Base-by-base conservation (phyloP, 1,140 invertebrate species). In the Rhagoletis zephyria region DNA sequence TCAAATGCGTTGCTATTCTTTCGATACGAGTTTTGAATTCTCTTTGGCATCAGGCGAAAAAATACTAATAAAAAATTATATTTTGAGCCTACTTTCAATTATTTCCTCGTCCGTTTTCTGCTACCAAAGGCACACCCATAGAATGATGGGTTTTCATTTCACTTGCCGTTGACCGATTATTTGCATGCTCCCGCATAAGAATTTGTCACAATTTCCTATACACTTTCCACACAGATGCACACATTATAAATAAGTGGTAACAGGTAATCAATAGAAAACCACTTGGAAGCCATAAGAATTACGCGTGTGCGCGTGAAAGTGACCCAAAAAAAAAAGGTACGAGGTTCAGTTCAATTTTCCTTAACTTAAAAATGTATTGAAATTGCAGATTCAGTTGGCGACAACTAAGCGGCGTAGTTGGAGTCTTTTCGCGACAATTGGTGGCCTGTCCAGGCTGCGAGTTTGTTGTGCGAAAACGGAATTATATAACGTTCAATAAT, bases 271-370 rank as follows among this genome's bases (percentile, higher is more conserved):
- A 81, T 81, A 81, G 30, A 51, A n/a, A 81, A 56, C 48, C 59
- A 56, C 74, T 81, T 19, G 51, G 74, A 81, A 81, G 74, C 74
- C 74, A 81, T 81, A 81, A 6, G 30, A n/a, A 81, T 56, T 59
- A 19, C 45, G 14, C 42, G 45, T 19, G 14, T n/a, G 42, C n/a
- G 48, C 51, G 14, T 77, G n/a, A 19, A 56, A 56, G n/a, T 81
- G 74, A 59, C 74, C 74, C 74, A 81, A 51, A 81, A 45, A 81
- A n/a, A 56, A 19, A 64, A 64, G 16, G 30, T 14, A 10, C 74
- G 14, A 12, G n/a, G 6, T 42, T 19, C n/a, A 56, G 74, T 48
- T 16, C n/a, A 81, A 81, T 45, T 81, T 56, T n/a, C 48, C 10
- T 9, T 56, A 19, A 14, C 48, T 30, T 10, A 56, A 9, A 5